phyloP scores from a whole-genome alignment of 35 echinoderm and acorn worm species.

The Holothuria glaberrima region DNA sequence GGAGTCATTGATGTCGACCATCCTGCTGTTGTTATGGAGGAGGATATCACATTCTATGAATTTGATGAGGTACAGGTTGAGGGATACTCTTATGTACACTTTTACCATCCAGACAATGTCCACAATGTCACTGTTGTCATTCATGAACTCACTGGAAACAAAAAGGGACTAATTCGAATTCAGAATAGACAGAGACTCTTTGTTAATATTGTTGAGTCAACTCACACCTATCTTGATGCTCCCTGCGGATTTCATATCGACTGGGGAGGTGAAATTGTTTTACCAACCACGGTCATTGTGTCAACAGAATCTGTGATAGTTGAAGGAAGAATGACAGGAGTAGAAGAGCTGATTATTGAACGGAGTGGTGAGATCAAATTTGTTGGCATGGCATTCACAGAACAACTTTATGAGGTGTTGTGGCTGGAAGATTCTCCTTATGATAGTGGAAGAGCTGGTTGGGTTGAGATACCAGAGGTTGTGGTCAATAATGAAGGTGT shows the following conservation, averaged over 20 bases:
- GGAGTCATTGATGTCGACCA: constrained; percentile 76
- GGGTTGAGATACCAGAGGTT: constrained; percentile 48
- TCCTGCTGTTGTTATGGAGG: constrained; percentile 91
- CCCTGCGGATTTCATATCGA: constrained; percentile 85
- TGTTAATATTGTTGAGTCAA: constrained; percentile 83
- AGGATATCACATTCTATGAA: constrained; percentile 81
- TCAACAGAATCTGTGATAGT: constrained; percentile 70
- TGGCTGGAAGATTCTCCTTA: constrained; percentile 79
- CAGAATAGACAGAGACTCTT: constrained; percentile 77
- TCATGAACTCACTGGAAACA: constrained; percentile 91
- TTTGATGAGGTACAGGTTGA: constrained; percentile 95
- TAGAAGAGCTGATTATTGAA: constrained; percentile 82
- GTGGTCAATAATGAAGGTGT: constrained; percentile 69
- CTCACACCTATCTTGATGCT: constrained; percentile 91
- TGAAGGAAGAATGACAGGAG: constrained; percentile 83
- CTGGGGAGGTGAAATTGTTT: constrained; percentile 70
- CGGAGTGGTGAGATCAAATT: constrained; percentile 72
- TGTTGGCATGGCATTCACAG: constrained; percentile 69
- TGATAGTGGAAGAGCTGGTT: constrained; percentile 54
- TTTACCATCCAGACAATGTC: constrained; percentile 83
- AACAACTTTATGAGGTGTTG: constrained; percentile 53
- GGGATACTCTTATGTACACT: constrained; percentile 86
- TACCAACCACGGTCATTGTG: constrained; percentile 81
- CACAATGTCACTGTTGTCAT: constrained; percentile 85
- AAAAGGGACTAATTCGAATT: constrained; percentile 74